Base-by-base conservation (phyloP, 2,888 invertebrate genomes). In the Oegoconia quadripuncta region DNA sequence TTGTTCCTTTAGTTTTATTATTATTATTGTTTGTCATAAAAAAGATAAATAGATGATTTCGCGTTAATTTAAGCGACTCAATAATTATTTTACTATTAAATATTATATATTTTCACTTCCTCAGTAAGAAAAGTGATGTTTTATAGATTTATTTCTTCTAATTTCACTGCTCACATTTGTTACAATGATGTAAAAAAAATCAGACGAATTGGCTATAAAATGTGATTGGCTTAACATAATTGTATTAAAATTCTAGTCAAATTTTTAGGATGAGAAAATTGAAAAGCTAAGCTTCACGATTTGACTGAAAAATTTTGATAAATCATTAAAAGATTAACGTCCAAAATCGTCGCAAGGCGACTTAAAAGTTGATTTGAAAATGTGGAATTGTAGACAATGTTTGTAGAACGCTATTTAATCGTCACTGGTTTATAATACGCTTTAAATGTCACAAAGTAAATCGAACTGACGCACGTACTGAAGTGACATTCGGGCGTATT, bases 1-100 rank as follows among this genome's bases (percentile, higher is more conserved):
- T 83, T 84, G 81, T 86, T 86, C 84, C 83, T 84, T 83, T 84
- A 82, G 80, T 81, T 79, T 81, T n/a, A n/a, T 82, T 82, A 82
- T 86, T 74, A 75, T 74, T 73, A 81, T 83, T 83, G 79, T 83
- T 86, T 72, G 59, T 76, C 71, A 64, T 75, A 62, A 74, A n/a
- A n/a, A 70, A 76, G 70, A 74, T 71, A 58, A 60, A 67, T 68
- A 62, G 64, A 46, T 48, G 35, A 56, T 64, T 58, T 72, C 67
- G 69, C 65, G 63, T 69, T 73, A 60, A 63, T 64, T 63, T 68
- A 54, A 65, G 72, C 68, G 67, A 73, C 65, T 73, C 72, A 52
- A 58, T 73, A 58, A 67, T 72, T 75, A 67, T 75, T 67, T 66
- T 60, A 59, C 47, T 52, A 64, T 68, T 64, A 67, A 64, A 67